Base-by-base conservation (phyloP, 2,797 vertebrate genomes). In the Botia kubotai region DNA sequence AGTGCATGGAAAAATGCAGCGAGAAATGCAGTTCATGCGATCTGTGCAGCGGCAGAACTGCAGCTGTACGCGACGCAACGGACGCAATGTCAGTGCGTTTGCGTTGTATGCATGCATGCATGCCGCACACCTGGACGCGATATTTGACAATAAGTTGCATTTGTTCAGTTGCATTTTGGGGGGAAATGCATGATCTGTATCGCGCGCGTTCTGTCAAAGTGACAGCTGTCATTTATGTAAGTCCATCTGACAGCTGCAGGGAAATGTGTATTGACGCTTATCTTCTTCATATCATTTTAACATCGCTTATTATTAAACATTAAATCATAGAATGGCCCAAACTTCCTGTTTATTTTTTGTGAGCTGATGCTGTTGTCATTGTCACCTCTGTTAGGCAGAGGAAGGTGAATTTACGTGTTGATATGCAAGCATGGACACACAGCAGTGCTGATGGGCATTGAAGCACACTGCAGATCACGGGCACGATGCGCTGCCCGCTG, bases 11-110 rank as follows among this genome's bases (percentile, higher is more conserved):
- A 33, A 33, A 66, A 29, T 21, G 52, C 65, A 26, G 12, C 39
- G 11, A 52, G 79, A 60, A n/a, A 79, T 29, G 72, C 65, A 75
- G 29, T 74, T 55, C 73, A 66, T 63, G 79, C 72, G 53, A 66
- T 17, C 57, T 73, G 78, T 74, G 80, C 72, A 79, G 80, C 66
- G 16, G 71, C 75, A 26, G 65, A 63, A n/a, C 73, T 23, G 73
- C 83, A 33, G 33, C 33, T 33, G 33, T 33, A 33, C 33, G 33
- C 33, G 33, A 33, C 33, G 65, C 57, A 19, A 17, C 62, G 43
- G 33, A 33, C 33, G 65, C 57, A 19, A 17, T 70, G 43, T 55
- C 79, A 21, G 1, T 26, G n/a, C 26, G 71, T 52, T 69, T 12
- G 2, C n/a, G 39, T 21, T 36, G 23, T 4, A n/a, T 17, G 58